Conservation (phyloP, 2,113 vertebrate species). For the Corydoras sp. region DNA sequence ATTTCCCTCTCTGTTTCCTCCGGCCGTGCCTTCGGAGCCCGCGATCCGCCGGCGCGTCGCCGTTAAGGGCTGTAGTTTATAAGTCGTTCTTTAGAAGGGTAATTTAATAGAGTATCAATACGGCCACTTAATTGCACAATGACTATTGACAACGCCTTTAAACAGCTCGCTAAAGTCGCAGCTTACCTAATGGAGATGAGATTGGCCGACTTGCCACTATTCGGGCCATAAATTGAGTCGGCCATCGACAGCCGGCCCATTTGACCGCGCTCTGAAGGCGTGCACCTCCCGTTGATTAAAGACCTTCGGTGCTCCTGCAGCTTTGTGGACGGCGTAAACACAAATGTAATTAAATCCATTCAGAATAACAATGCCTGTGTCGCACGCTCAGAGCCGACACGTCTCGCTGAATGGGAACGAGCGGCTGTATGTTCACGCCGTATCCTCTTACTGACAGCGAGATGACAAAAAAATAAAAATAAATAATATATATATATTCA, state of each 20-base stretch:
- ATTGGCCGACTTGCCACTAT: constrained; percentile 72
- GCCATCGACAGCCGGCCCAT: constrained; percentile 40
- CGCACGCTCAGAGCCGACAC: background rate
- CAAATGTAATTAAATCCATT: constrained; percentile 12
- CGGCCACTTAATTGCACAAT: constrained; percentile 88
- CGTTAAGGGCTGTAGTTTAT: constrained; percentile 46
- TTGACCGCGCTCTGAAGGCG: background rate
- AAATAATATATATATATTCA: no score
- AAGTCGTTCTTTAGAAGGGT: constrained; percentile 70
- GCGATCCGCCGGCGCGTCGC: constrained; percentile 9
- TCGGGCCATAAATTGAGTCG: constrained; percentile 74
- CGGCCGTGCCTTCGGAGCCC: background rate
- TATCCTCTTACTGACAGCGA: no score
- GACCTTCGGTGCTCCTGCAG: background rate
- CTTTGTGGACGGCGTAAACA: background rate
- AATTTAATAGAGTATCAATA: constrained; percentile 85
- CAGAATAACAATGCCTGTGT: background rate
- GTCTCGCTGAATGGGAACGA: no score
- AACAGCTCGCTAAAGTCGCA: constrained; percentile 83
- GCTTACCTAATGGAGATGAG: constrained; percentile 82
- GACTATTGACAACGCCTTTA: constrained; percentile 87
- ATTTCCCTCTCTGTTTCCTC: background rate
- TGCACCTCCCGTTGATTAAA: constrained; percentile 1
- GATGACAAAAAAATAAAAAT: no score
- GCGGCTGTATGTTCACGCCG: no score